phyloP scores from a whole-genome alignment of 2,113 vertebrate genomes.

The Lanius collurio region DNA sequence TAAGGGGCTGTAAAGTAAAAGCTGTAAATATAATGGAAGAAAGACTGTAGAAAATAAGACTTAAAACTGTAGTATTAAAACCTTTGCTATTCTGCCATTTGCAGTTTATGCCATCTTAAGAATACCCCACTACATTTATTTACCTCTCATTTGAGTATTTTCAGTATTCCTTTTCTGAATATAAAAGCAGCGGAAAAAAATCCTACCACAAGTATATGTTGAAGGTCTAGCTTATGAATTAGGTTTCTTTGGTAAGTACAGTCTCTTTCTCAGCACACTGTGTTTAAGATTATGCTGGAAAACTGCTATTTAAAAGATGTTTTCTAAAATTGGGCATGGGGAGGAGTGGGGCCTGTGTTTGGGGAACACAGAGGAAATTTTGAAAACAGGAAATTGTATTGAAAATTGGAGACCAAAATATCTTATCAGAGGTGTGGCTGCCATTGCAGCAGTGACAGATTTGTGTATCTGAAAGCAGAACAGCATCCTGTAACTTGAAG shows the following conservation, averaged over 20 bases:
- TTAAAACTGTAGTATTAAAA: not conserved
- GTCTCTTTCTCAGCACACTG: not conserved
- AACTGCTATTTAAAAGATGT: not conserved
- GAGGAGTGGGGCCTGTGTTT: not conserved
- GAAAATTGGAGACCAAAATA: not conserved
- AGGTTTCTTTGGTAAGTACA: not conserved
- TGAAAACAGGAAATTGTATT: not conserved
- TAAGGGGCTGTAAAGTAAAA: not conserved
- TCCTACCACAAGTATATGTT: not conserved
- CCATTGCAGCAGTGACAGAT: not conserved
- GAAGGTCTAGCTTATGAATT: not conserved
- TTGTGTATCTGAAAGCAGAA: not conserved
- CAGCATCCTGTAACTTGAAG: not conserved
- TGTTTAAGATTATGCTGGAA: not conserved
- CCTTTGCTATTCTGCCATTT: not conserved
- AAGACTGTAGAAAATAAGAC: not conserved
- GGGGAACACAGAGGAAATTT: not conserved
- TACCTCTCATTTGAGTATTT: not conserved
- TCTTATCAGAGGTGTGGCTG: not conserved
- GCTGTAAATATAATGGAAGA: not conserved
- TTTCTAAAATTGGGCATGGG: not conserved
- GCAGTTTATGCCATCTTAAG: not conserved
- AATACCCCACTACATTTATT: fast-evolving
- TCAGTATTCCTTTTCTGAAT: not conserved
- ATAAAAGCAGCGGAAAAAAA: not conserved